Base-by-base conservation (phyloP, 2,888 invertebrate species). In the Tenthredo mesomela region DNA sequence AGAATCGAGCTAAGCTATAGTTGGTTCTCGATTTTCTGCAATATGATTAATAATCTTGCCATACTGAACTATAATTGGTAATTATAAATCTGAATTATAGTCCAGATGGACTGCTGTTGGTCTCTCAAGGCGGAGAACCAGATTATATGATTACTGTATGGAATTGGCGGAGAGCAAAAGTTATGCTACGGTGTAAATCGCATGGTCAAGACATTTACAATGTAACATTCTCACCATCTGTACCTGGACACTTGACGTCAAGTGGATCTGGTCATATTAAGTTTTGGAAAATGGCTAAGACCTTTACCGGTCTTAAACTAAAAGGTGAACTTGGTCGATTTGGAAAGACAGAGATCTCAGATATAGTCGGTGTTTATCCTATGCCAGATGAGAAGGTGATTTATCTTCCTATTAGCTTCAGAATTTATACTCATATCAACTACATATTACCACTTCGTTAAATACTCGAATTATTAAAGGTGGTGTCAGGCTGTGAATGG, bases 271-370 rank as follows among this genome's bases (percentile, higher is more conserved):
- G 96, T 25, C 97, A 98, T 90, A 96, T 97, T 43, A 98, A 98
- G 93, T 98, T 98, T 93, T 98, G 98, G 98, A 98, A 97, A 94
- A 98, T 98, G 97, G 96, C 97, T 0, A 93, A 95, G 87, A 98
- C 98, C 0, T 98, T 98, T 91, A 98, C 98, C 0, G 98, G 98
- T 0, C 93, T 98, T 0, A 98, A 98, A 93, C 94, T 98, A 9
- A 96, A 98, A 93, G 98, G 98, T 1, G 96, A 97, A 90, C 93
- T 97, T n/a, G 98, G 98, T 0, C 95, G 97, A 90, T 98, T 98
- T 92, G 98, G 98, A 1, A 97, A 97, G 93, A 98, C 98, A 0
- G 98, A 98, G 93, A 97, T 98, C 88, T 97, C 97, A 65, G 98
- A 98, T 91, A 97, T 98, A 18, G 94, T 97, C 82, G 97, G 97